phyloP scores from a whole-genome alignment of 2,888 invertebrate genomes.

The Trachelus iudaicus region DNA sequence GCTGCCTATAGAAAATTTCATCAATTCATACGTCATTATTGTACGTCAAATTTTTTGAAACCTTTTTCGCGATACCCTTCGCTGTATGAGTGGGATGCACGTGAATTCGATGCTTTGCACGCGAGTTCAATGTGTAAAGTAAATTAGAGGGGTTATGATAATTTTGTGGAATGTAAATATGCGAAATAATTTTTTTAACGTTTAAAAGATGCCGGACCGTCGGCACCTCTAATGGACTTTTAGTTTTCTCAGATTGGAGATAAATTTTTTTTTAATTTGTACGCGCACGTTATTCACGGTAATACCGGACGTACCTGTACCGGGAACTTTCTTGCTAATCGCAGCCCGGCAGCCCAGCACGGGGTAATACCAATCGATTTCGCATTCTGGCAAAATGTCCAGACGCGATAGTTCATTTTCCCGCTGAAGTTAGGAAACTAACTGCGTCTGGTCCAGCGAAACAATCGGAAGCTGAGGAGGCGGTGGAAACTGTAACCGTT shows the following conservation, averaged over 20 bases:
- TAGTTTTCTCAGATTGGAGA: background rate
- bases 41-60: too few relatives aligned
- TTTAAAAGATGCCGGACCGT: background rate
- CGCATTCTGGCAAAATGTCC: slow-evolving; percentile 43
- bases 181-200: background rate
- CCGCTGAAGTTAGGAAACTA: slow-evolving; percentile 14
- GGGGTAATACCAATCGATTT: slow-evolving; percentile 37
- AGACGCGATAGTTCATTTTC: slow-evolving; percentile 39
- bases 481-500: background rate
- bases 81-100: too few relatives aligned
- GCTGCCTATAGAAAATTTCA: background rate
- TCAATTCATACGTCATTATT: background rate
- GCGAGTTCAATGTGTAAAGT: background rate
- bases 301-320: background rate
- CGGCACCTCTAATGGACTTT: background rate
- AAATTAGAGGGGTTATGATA: background rate
- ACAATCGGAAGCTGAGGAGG: background rate
- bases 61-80: too few relatives aligned
- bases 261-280: background rate
- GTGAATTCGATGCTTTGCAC: background rate
- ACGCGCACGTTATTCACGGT: background rate
- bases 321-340: background rate
- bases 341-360: background rate
- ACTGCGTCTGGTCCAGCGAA: background rate
- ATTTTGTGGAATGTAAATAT: background rate